Base-by-base conservation (phyloP, 2,797 vertebrate genomes). In the Oophaga sylvatica region DNA sequence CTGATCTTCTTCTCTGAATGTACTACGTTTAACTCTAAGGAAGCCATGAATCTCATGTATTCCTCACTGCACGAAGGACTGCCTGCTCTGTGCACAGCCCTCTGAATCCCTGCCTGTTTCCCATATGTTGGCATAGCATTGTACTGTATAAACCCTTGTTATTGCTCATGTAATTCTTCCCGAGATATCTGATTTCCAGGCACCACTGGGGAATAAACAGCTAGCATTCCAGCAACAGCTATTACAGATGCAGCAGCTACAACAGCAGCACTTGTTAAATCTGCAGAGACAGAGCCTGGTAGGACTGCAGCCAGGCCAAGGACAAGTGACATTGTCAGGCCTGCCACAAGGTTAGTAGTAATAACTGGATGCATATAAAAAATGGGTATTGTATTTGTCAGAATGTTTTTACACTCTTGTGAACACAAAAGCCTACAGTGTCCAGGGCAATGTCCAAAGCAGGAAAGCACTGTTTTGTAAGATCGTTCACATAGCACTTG, bases 151-250 rank as follows among this genome's bases (percentile, higher is more conserved):
- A 2, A 16, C 13, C 0, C 0, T 15, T 45, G 8, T 20, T 75
- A 48, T n/a, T 13, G 84, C 57, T 56, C 0, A 67, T 0, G 70
- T 35, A 59, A 20, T 59, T 81, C 15, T 70, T 12, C 17, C 29
- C 48, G 35, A 59, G 29, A 68, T 67, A 59, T 84, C 11, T 94
- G 91, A 90, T 92, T 92, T 89, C 87, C 89, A 91, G 94, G 93
- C 96, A 94, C 96, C 96, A 90, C 93, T 99, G 93, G 96, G 98
- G 93, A 99, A 94, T 93, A 99, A 99, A 94, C 98, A 99, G 96
- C 95, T 99, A 95, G 97, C 97, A 91, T 99, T 99, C 95, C 98
- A 99, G 95, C 98, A 99, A 95, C 98, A 99, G 96, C 95, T 99
- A 92, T 96, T 99, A 92, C 98, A 99, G 94, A 99, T 99, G 97